Conservation (phyloP, 1,140 invertebrate genomes). For the Hyphantria cunea region DNA sequence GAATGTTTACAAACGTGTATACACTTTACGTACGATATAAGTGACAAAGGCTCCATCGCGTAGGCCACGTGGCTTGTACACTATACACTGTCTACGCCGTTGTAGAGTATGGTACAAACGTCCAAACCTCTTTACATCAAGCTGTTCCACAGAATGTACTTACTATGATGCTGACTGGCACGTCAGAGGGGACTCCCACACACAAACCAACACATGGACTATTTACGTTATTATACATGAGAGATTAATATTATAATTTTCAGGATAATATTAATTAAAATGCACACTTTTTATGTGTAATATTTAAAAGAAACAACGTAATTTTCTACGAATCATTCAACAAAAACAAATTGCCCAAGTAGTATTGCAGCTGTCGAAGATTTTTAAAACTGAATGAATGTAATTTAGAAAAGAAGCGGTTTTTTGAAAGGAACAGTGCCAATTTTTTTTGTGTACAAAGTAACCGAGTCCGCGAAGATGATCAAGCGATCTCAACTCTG, state of each 20-base stretch:
- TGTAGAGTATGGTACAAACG: not conserved
- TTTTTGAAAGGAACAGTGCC: constrained; percentile 40
- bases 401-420: constrained; percentile 22
- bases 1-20: constrained; percentile 56
- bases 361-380: constrained; percentile 11
- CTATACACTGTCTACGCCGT: constrained; percentile 31
- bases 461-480: constrained; percentile 42
- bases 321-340: too few species aligned
- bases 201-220: not conserved
- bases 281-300: not conserved
- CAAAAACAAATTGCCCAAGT: too few species aligned
- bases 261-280: too few species aligned
- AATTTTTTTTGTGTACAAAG: constrained; percentile 48
- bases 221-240: too few species aligned
- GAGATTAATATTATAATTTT: too few species aligned
- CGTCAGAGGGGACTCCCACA: not conserved
- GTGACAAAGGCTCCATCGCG: constrained; percentile 24
- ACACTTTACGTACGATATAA: constrained; percentile 26
- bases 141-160: constrained; percentile 7
- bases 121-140: constrained; percentile 1
- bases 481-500: constrained; percentile 67
- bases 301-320: not conserved
- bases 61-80: constrained; percentile 36
- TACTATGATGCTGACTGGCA: too few species aligned
- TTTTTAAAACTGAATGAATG: constrained; percentile 43